Conservation (phyloP, 2,797 vertebrate species). For the Cercopithecus neglectus region DNA sequence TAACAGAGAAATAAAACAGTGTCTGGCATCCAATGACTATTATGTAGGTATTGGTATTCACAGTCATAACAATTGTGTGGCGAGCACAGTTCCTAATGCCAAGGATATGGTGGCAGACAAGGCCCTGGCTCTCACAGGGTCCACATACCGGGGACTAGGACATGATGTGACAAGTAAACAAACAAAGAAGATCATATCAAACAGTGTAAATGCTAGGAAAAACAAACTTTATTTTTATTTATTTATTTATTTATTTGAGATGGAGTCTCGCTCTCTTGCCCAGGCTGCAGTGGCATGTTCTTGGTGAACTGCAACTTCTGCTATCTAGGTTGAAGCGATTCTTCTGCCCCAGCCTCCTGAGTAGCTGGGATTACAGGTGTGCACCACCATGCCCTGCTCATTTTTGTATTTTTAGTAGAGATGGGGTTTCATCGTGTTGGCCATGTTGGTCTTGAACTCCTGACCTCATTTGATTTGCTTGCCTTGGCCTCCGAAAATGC, state of each 20-base stretch:
- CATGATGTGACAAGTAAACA: neutral
- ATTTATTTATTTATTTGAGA: too few relatives aligned
- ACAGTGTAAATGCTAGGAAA: neutral
- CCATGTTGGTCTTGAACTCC: neutral
- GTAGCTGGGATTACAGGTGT: neutral
- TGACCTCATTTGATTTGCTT: neutral
- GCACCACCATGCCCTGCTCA: accelerated
- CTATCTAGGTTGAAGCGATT: neutral
- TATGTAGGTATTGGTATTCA: neutral
- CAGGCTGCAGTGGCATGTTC: neutral
- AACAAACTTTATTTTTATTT: neutral
- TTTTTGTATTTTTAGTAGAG: neutral
- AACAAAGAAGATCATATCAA: neutral
- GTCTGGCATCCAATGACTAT: neutral
- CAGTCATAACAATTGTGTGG: neutral
- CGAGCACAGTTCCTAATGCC: neutral
- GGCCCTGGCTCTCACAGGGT: neutral
- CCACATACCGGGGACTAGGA: accelerated
- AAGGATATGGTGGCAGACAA: neutral
- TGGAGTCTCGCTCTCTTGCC: too few relatives aligned
- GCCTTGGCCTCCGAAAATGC: neutral
- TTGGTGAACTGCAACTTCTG: neutral
- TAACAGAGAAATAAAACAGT: neutral
- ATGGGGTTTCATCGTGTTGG: neutral
- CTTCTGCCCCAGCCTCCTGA: neutral